Evolutionary conservation across 2,797 vertebrate genomes (phyloP).

Genomic region (Staurois parvus): DNA sequence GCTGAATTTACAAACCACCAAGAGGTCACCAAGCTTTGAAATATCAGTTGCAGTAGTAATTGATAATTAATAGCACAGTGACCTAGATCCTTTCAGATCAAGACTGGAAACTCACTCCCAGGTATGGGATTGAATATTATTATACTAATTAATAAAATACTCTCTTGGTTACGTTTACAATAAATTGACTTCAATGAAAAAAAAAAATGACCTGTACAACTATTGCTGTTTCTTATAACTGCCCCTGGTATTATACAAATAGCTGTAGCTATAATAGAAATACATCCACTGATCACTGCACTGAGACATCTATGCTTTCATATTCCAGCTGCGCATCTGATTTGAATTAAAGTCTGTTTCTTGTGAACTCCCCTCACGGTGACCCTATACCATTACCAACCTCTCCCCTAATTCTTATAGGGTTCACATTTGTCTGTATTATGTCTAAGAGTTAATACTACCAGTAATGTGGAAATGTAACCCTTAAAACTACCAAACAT

Average conservation of each 20-base stretch:
- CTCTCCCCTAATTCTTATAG: constrained; percentile 56
- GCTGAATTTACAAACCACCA: no score
- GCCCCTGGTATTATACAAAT: background rate
- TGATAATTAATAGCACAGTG: background rate
- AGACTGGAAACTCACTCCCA: background rate
- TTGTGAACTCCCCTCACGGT: constrained; percentile 41
- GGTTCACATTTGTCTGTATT: constrained; percentile 62
- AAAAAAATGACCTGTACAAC: background rate
- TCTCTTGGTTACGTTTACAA: background rate
- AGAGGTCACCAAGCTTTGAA: no score
- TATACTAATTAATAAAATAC: constrained; percentile 1
- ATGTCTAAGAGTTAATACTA: constrained; percentile 58
- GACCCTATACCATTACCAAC: constrained; percentile 55
- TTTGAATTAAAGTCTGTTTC: constrained; percentile 54
- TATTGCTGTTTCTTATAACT: no score
- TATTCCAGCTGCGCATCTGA: constrained; percentile 56
- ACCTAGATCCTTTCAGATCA: no score
- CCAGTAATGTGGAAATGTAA: constrained; percentile 46
- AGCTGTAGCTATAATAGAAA: constrained; percentile 2
- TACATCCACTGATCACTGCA: background rate
- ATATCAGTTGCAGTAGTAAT: no score
- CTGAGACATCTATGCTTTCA: constrained; percentile 28
- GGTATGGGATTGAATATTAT: background rate
- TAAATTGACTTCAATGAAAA: background rate
- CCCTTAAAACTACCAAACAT: constrained; percentile 4